Evolutionary conservation across 2,797 vertebrate genomes (phyloP).

Genomic region (Echiichthys vipera): DNA sequence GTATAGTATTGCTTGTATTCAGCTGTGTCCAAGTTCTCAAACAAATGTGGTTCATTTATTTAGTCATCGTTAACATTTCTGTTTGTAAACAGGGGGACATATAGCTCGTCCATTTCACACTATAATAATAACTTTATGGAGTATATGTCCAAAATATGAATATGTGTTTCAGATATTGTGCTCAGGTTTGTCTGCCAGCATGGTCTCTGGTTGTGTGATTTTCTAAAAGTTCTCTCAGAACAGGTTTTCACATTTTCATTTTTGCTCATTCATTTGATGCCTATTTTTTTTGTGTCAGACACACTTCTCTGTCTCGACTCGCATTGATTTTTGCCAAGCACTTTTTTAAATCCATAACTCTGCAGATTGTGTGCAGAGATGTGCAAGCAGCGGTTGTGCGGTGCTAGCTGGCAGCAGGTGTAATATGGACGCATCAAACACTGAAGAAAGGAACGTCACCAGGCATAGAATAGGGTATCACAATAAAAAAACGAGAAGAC

Average conservation of each 20-base stretch:
- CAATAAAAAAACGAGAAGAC: not conserved
- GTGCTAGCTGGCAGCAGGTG: conserved; percentile 13
- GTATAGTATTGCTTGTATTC: too few relatives aligned
- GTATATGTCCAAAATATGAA: not conserved
- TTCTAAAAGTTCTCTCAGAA: not conserved
- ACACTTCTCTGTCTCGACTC: conserved; percentile 22
- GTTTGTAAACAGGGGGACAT: not conserved
- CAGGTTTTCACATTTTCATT: conserved; percentile 11
- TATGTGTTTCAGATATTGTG: not conserved
- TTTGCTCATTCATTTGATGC: not conserved
- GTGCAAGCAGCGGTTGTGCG: not conserved
- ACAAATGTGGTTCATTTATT: not conserved
- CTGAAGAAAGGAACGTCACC: conserved; percentile 14
- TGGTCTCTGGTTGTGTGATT: not conserved
- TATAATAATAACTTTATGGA: too few relatives aligned
- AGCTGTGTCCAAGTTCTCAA: not conserved
- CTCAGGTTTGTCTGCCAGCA: not conserved
- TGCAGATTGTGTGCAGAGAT: conserved; percentile 33
- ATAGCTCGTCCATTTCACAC: not conserved
- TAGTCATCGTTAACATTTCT: not conserved
- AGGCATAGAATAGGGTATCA: not conserved
- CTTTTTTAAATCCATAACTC: conserved; percentile 55
- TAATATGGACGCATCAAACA: conserved; percentile 34
- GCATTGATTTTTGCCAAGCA: conserved; percentile 47
- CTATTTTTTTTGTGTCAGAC: conserved; percentile 20